Base-by-base conservation (phyloP, 35 echinoderm and acorn worm species). In the Ptychodera flava region DNA sequence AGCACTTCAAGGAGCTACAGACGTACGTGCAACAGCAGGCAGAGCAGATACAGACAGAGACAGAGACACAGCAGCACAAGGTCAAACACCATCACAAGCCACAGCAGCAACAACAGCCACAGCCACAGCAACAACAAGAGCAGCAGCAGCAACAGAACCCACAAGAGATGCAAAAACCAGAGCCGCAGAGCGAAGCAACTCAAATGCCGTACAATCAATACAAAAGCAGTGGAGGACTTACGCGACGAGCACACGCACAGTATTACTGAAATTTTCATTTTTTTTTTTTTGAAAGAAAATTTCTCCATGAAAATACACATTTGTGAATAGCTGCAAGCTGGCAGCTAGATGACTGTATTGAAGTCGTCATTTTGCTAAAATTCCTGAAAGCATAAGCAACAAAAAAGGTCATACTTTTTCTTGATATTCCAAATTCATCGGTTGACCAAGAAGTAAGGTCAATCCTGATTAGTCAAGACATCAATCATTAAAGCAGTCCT, bases 1-100 rank as follows among this genome's bases (percentile, higher is more conserved):
- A 85, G 35, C 94, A 97, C 85, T 93, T 97, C 77, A 91, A 86
- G 82, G 91, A 97, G 34, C 86, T 97, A 32, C 87, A 88, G 77
- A 36, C 78, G 32, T 34, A 83, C 22, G 33, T 85, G 29, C 81
- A 52, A 32, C 35, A 91, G 34, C 28, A 83, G 35, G n/a, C 82
- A 37, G 15, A 16, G 1, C 34, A 37, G 28, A 1, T 30, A 31
- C 32, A 31, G 16, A 34, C 80, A 33, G 27, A 33, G 12, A 82
- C 31, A 16, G 34, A 82, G 16, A 31, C 31, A 16, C 34, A 82
- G 30, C n/a, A 82, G 31, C 28, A 16, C 28, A 82, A 33, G 30
- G 30, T 33, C 31, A 33, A 30, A 29, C 80, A 82, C 34, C 15
- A 33, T 34, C 31, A 33, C 82, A 34, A 31, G 33, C 33, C 1